Percentiles rank a stretch among this genome's conserved stretches.
Conservation (phyloP, 2,888 invertebrate species). For the Nasonovia ribisnigri region DNA sequence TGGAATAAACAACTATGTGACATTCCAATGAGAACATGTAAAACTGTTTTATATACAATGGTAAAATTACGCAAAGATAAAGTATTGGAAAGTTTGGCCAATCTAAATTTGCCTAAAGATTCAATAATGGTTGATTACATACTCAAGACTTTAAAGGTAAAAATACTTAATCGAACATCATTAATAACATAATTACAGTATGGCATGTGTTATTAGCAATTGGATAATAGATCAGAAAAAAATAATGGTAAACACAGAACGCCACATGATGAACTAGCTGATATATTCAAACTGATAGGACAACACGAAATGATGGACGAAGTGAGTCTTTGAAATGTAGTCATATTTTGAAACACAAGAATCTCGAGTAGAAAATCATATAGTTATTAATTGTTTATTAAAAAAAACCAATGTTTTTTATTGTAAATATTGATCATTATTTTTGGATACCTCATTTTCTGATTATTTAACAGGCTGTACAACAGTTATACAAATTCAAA, state of each 20-base stretch:
- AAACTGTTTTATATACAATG: conserved; percentile 92
- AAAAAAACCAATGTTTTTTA: neutral
- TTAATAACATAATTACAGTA: neutral
- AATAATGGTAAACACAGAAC: conserved; percentile 54
- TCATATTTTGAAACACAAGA: neutral
- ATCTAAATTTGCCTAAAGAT: conserved; percentile 73
- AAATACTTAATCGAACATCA: neutral
- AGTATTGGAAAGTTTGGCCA: conserved; percentile 80
- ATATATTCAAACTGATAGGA: conserved; percentile 53
- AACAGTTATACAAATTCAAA: conserved; percentile 83
- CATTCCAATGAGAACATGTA: conserved; percentile 88
- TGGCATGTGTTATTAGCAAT: conserved; percentile 40
- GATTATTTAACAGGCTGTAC: conserved; percentile 76
- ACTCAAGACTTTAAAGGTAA: conserved; percentile 82
- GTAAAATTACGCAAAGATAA: conserved; percentile 88
- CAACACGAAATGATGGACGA: conserved; percentile 56
- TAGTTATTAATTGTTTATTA: neutral
- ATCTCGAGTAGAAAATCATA: neutral
- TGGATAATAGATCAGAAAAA: conserved; percentile 46
- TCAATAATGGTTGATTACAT: conserved; percentile 91
- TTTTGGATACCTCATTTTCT: neutral
- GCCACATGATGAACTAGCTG: conserved; percentile 44
- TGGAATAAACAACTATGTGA: conserved; percentile 89
- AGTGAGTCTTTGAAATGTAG: conserved; percentile 18
- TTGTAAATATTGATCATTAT: neutral